These are phyloP conservation scores for Tetanocera ferruginea DNA, from an alignment of 2,888 invertebrate genomes.

Conservation along the genomic window DNA sequence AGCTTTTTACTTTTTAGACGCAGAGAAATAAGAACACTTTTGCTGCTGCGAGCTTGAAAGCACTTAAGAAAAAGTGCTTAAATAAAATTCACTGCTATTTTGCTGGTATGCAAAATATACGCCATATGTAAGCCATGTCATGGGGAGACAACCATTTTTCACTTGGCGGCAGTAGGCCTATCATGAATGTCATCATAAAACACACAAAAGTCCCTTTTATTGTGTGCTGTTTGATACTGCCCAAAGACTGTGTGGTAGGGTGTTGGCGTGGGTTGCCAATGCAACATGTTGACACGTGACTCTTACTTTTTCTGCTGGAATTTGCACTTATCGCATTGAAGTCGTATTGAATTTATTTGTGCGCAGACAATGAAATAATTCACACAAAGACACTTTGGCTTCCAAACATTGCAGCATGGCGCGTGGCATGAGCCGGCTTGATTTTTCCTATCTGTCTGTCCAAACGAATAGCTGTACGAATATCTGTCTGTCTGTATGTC, in stretches of 20 bases:
- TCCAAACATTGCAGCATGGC: no score
- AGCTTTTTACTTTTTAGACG: not conserved
- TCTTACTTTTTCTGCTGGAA: constrained; percentile 33
- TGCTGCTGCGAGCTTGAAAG: no score
- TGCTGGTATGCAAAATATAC: not conserved
- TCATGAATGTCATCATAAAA: constrained; percentile 28
- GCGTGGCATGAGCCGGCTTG: not conserved
- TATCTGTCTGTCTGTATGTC: not conserved
- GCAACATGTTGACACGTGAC: constrained; percentile 7
- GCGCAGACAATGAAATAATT: constrained; percentile 18
- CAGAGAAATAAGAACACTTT: not conserved
- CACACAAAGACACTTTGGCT: constrained; percentile 3
- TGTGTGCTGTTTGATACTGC: not conserved
- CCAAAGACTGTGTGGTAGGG: no score
- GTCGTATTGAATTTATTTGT: constrained; percentile 23
- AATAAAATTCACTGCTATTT: not conserved
- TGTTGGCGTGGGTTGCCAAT: constrained; percentile 27
- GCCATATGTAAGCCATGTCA: constrained; percentile 9
- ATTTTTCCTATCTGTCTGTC: not conserved
- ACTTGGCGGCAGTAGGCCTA: constrained; percentile 4
- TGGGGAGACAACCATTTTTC: constrained; percentile 12
- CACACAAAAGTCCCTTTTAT: constrained; percentile 19
- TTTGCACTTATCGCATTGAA: constrained; percentile 21
- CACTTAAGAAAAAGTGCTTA: not conserved
- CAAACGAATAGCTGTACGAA: no score